Conservation (phyloP, 2,113 vertebrate species). For the Platysternon megacephalum region DNA sequence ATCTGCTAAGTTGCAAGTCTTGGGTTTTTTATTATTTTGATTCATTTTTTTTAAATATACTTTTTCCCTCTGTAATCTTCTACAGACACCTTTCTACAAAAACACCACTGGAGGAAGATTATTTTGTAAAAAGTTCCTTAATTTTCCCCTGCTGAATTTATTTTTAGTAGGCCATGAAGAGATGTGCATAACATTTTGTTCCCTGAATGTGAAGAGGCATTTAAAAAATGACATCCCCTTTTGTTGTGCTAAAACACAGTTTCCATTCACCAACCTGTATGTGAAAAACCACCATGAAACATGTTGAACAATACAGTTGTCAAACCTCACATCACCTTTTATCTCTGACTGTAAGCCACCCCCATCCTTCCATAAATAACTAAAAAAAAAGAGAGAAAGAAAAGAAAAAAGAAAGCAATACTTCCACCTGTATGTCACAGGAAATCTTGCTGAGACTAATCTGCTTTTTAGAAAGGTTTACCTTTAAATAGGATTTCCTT, state of each 20-base stretch:
- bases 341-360: neutral
- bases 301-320: neutral
- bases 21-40: neutral
- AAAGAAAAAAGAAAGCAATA: neutral
- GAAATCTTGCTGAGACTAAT: slow-evolving; percentile 52
- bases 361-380: neutral
- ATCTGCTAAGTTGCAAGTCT: neutral
- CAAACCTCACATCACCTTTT: neutral
- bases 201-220: slow-evolving; percentile 15
- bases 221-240: neutral
- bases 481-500: slow-evolving; percentile 76
- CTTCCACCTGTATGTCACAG: slow-evolving; percentile 12
- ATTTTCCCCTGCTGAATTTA: neutral
- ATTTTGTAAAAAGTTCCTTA: neutral
- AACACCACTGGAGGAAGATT: neutral
- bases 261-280: slow-evolving; percentile 38
- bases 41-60: neutral
- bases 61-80: neutral
- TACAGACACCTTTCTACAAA: neutral
- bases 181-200: slow-evolving; percentile 51
- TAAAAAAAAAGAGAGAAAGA: neutral
- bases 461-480: slow-evolving; percentile 50
- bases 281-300: neutral
- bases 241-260: slow-evolving; percentile 35
- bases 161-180: slow-evolving; percentile 36